These are phyloP conservation scores for Psix sp. DNA, from an alignment of 1,140 invertebrate species.

Conservation along the genomic window DNA sequence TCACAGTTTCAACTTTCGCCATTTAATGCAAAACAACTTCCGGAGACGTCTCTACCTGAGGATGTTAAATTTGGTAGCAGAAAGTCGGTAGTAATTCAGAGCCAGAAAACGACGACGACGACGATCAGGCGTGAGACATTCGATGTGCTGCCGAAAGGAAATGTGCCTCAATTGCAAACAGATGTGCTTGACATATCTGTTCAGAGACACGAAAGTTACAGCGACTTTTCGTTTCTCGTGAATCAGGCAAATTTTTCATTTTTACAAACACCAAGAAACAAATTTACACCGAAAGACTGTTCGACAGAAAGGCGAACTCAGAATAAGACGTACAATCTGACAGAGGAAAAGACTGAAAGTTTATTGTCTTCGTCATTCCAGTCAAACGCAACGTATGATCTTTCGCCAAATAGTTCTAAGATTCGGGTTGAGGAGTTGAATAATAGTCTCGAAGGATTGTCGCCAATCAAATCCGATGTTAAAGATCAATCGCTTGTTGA, in stretches of 20 bases:
- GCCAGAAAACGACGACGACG: slow-evolving; percentile 18
- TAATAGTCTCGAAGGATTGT: slow-evolving; percentile 44
- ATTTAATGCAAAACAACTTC: slow-evolving; percentile 6
- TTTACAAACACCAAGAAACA: slow-evolving; percentile 27
- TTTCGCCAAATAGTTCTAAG: slow-evolving; percentile 49
- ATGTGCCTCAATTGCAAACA: not conserved
- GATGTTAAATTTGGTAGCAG: not conserved
- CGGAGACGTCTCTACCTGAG: too few relatives aligned
- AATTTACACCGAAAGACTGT: slow-evolving; percentile 57
- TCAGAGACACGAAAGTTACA: slow-evolving; percentile 7
- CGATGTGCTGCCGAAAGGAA: slow-evolving; percentile 21
- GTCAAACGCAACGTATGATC: slow-evolving; percentile 59
- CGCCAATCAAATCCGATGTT: slow-evolving; percentile 16
- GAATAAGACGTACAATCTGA: slow-evolving; percentile 37
- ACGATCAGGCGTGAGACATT: slow-evolving; percentile 64
- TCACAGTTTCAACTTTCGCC: slow-evolving; percentile 41
- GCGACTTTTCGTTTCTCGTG: slow-evolving; percentile 66
- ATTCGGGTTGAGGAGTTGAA: slow-evolving; percentile 38
- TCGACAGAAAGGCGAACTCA: slow-evolving; percentile 41
- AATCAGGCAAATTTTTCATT: slow-evolving; percentile 64
- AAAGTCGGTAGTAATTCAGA: not conserved
- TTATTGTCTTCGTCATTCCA: slow-evolving; percentile 22
- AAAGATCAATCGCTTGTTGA: slow-evolving; percentile 30
- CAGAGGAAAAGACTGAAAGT: slow-evolving; percentile 5
- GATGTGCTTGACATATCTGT: slow-evolving; percentile 16